Percentiles rank a stretch among this genome's conserved stretches.
Conservation (phyloP, 2,888 invertebrate genomes). For the Erpobdella octoculata region DNA sequence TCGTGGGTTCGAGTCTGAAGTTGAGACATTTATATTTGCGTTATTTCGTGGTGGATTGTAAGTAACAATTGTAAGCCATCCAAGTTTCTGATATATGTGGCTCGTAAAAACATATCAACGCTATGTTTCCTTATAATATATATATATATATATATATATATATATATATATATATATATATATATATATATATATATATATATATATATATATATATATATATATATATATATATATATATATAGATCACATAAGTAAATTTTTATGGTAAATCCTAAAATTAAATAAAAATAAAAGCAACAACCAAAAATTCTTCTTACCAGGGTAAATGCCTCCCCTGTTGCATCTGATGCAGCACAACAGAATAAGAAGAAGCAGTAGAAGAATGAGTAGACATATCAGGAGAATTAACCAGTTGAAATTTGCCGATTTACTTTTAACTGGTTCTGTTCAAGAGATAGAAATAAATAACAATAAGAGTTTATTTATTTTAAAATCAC, state of each 20-base stretch:
- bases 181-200: too few species aligned
- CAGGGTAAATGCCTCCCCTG: conserved; percentile 85
- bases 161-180: too few species aligned
- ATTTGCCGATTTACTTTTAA: not conserved
- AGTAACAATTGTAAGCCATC: too few species aligned
- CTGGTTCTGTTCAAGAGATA: not conserved
- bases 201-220: not conserved
- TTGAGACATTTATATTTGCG: too few species aligned
- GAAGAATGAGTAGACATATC: conserved; percentile 80
- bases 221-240: not conserved
- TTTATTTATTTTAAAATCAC: not conserved
- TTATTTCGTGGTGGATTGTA: too few species aligned
- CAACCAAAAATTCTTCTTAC: conserved; percentile 37
- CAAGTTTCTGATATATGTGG: too few species aligned
- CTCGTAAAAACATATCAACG: too few species aligned
- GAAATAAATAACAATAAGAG: not conserved
- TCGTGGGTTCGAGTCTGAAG: too few species aligned
- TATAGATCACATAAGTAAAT: not conserved
- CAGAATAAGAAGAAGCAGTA: conserved; percentile 74
- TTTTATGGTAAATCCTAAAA: not conserved
- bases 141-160: too few species aligned
- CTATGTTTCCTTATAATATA: too few species aligned
- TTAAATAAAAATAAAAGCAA: not conserved
- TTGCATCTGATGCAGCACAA: conserved; percentile 68
- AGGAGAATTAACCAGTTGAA: conserved; percentile 15